Evolutionary conservation across 2,797 vertebrate species (phyloP).

Genomic region (Malacoctenus gilli): DNA sequence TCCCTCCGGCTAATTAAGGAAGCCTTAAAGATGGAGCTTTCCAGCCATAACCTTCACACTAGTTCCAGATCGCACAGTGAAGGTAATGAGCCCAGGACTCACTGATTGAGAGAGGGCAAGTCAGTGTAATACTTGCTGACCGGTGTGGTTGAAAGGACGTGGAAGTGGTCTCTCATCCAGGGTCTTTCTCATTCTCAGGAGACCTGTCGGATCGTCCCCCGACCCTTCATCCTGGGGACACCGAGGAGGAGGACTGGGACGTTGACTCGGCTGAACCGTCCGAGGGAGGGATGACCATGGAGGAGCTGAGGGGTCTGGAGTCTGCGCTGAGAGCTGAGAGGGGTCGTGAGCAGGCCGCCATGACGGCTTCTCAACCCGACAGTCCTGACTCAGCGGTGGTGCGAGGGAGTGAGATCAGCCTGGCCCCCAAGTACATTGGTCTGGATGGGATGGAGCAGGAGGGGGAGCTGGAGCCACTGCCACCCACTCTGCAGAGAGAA

Average conservation of each 20-base stretch:
- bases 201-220: conserved; percentile 62
- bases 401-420: conserved; percentile 45
- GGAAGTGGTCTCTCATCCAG: conserved; percentile 13
- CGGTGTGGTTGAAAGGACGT: conserved; percentile 16
- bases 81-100: conserved; percentile 55
- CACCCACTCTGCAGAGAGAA: conserved; percentile 68
- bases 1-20: conserved; percentile 82
- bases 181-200: conserved; percentile 33
- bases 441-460: conserved; percentile 84
- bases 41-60: conserved; percentile 63
- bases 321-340: conserved; percentile 78
- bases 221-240: conserved; percentile 53
- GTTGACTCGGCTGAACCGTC: conserved; percentile 63
- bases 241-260: conserved; percentile 72
- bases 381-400: conserved; percentile 36
- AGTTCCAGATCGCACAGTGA: conserved; percentile 70
- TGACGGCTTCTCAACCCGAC: conserved; percentile 37
- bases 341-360: conserved; percentile 69
- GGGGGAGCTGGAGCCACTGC: conserved; percentile 63
- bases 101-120: conserved; percentile 20
- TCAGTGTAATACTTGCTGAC: conserved; percentile 24
- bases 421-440: conserved; percentile 81
- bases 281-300: conserved; percentile 74
- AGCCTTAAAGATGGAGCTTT: conserved; percentile 79
- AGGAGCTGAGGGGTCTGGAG: conserved; percentile 80